Conservation (phyloP, 2,888 invertebrate genomes). For the Leucozona laternaria region DNA sequence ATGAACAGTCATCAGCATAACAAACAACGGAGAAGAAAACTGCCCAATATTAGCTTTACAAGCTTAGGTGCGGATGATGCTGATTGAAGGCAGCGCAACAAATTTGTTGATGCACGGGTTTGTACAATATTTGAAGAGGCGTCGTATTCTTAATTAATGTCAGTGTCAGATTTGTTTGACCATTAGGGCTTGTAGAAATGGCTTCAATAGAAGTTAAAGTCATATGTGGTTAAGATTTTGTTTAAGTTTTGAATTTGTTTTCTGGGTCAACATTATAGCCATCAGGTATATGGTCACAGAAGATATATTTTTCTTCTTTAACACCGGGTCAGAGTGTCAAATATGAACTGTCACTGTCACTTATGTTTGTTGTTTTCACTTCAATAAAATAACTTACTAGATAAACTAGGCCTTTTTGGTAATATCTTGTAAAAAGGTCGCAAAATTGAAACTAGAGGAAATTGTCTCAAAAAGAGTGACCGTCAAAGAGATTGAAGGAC, state of each 20-base stretch:
- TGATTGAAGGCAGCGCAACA: conserved; percentile 20
- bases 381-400: neutral
- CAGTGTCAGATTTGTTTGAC: conserved; percentile 44
- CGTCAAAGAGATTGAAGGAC: too few species aligned
- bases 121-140: conserved; percentile 49
- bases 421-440: too few species aligned
- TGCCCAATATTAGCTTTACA: neutral
- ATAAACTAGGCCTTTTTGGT: too few species aligned
- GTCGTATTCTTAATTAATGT: conserved; percentile 38
- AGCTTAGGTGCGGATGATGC: neutral
- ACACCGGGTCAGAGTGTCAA: neutral
- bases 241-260: conserved; percentile 1
- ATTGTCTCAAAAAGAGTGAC: too few species aligned
- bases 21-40: neutral
- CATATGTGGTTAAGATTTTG: neutral
- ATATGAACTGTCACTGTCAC: neutral
- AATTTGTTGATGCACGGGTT: conserved; percentile 39
- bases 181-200: conserved; percentile 41
- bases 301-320: neutral
- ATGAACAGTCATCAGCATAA: neutral
- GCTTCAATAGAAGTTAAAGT: neutral
- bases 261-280: neutral
- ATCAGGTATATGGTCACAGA: neutral
- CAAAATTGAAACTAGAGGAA: too few species aligned
- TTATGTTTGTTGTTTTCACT: neutral